Conservation (phyloP, 2,888 invertebrate species). For the Chrysodeixis includens region DNA sequence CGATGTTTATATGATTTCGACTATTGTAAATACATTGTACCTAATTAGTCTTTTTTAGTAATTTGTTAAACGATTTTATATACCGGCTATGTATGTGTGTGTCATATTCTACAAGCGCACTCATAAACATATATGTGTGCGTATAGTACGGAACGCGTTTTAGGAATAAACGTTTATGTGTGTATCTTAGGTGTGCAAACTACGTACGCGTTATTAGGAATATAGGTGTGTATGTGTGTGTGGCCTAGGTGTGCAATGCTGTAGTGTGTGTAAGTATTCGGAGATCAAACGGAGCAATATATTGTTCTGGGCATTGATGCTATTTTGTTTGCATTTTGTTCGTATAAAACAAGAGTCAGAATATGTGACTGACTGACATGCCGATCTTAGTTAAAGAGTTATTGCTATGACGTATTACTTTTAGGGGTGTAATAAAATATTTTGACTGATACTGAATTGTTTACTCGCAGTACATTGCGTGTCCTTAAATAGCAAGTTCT, state of each 20-base stretch:
- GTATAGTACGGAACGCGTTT: neutral
- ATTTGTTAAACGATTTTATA: constrained; percentile 46
- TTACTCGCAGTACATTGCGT: too few relatives aligned
- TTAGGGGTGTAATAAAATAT: neutral
- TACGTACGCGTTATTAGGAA: neutral
- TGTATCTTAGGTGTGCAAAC: neutral
- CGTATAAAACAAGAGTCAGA: neutral
- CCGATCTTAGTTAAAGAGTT: neutral
- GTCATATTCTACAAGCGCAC: constrained; percentile 25
- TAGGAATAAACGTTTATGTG: neutral
- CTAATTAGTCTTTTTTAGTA: constrained; percentile 54
- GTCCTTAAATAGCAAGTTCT: too few relatives aligned
- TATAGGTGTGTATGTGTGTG: neutral
- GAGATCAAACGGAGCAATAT: neutral
- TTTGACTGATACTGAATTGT: too few relatives aligned
- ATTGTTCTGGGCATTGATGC: constrained; percentile 2
- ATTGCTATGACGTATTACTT: neutral
- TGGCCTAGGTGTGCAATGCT: neutral
- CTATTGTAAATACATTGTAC: constrained; percentile 45
- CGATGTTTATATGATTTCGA: constrained; percentile 56
- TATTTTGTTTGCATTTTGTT: neutral
- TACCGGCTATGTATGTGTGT: constrained; percentile 27
- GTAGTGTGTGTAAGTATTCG: neutral
- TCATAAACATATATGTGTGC: neutral
- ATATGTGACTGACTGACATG: neutral